Base-by-base conservation (phyloP, 2,888 invertebrate species). In the Margaritifera margaritifera region DNA sequence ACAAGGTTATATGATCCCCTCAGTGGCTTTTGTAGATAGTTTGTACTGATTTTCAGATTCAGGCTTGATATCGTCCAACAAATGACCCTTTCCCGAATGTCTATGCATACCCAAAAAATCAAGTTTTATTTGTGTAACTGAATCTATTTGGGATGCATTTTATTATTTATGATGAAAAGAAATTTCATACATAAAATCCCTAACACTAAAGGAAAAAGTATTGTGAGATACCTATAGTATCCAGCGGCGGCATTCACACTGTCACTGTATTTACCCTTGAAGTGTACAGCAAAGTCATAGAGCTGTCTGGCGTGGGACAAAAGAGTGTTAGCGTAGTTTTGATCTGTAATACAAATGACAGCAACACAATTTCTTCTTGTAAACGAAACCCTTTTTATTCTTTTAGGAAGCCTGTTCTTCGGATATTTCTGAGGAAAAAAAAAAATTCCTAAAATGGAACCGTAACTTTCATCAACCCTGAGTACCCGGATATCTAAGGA, bases 281-380 rank as follows among this genome's bases (percentile, higher is more conserved):
- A 75, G n/a, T 69, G 72, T 50, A 72, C 70, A 4, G 80, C 84
- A 70, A 84, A 84, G 18, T 78, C 76, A 66, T 81, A 82, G 51
- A 84, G 65, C 56, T 80, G 69, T 59, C 76, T 78, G n/a, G 82
- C 81, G 68, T 82, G 83, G 0, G 63, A 62, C 53, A 84, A 71
- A 19, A 84, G 75, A 4, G 69, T 78, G 5, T 66, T 69, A 11
- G 83, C 74, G 68, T 77, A 84, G 0, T 72, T 64, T 0, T 68
- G 63, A 63, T 83, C 83, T 84, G 66, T 25, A 62, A 66, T 53
- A 11, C 59, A n/a, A 55, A 22, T 55, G 15, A n/a, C n/a, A 8
- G 22, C 5, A n/a, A 54, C 22, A 22, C 54, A 54, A 54, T 54
- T 54, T 22, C 20, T 55, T 55, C 24, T 20, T 55, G 24, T 55